These are phyloP conservation scores for Aurelia aurita complex sp. Pacific DNA, from an alignment of 30 jellyfish, hydroid and myxozoan species.

Conservation along the genomic window DNA sequence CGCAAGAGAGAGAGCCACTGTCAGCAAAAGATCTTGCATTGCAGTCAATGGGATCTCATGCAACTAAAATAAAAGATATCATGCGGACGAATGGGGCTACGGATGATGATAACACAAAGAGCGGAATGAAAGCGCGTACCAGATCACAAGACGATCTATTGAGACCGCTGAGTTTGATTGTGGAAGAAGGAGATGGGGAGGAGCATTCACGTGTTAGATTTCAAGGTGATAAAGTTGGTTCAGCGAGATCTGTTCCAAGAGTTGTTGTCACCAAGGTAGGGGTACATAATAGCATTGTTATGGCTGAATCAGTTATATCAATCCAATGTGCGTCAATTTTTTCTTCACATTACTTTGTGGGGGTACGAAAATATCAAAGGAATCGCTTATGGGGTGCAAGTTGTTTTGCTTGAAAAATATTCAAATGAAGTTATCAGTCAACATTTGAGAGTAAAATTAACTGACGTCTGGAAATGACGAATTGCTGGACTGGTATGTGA, in stretches of 20 bases:
- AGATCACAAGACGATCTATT: conserved; percentile 48
- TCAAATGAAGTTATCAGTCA: too few relatives aligned
- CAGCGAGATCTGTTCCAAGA: conserved; percentile 8
- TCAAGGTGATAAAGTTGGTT: background rate
- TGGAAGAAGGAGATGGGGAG: conserved; percentile 76
- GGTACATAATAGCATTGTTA: too few relatives aligned
- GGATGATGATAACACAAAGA: conserved; percentile 13
- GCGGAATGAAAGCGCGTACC: conserved; percentile 4
- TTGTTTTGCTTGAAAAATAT: too few relatives aligned
- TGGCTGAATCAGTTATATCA: too few relatives aligned
- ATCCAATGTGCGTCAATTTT: too few relatives aligned
- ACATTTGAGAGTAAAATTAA: too few relatives aligned
- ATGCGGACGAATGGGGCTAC: conserved; percentile 39
- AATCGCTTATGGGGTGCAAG: too few relatives aligned
- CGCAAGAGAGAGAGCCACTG: conserved; percentile 17
- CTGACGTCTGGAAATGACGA: too few relatives aligned
- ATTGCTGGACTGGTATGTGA: too few relatives aligned
- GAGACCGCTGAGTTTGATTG: conserved; percentile 51
- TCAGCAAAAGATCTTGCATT: conserved; percentile 84
- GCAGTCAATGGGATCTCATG: conserved; percentile 94
- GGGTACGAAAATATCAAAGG: too few relatives aligned
- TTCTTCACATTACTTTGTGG: too few relatives aligned
- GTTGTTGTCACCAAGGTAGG: conserved; percentile 27
- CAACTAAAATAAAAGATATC: conserved; percentile 51
- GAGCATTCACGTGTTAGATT: conserved; percentile 45